Evolutionary conservation across 2,888 invertebrate species (phyloP), one percentile per base, ranked within the genome.

Genomic region (Xanthorhoe designata): DNA sequence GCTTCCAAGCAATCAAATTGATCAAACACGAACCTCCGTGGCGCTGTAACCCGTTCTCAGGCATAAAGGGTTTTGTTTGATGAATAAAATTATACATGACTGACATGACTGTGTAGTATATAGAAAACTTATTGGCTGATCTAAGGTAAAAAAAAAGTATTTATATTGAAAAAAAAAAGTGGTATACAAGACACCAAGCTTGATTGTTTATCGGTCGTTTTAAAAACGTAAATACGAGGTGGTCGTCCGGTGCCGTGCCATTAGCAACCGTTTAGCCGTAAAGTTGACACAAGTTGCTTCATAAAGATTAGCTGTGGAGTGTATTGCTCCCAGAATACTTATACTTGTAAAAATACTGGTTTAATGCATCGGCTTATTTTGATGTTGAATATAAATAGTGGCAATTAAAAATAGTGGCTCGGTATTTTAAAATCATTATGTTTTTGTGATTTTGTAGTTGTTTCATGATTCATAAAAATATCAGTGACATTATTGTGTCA

Each of bases 1-100:
- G 90, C 91, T 92, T 91, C 83, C 75, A 79, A 85, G 88, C 83
- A 81, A 74, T 76, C 73, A 76, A 84, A 78, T 72, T 79, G 80
- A 78, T 84, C 68, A 75, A 72, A 80, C 73, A 75, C 70, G 76
- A 85, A 84, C 83, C 87, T 80, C 73, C 29, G 78, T 75, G 80
- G 85, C 84, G 86, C 85, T 82, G 75, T 75, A 70, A 64, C 61
- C 60, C 64, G 68, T 72, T 74, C 56, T 62, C 52, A 5, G 9
- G 10, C 17, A 42, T 35, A 58, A 70, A 68, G 67, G 64, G 69
- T 69, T 60, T 47, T 50, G 45, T 57, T 24, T 18, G 10, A 42
- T 56, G 47, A 61, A 57, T 57, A 52, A 47, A 42, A 50, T 55
- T 51, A 51, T 50, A 24, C n/a, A 29, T n/a, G n/a, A n/a, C n/a